Percentiles rank a stretch among this genome's conserved stretches.
These are phyloP conservation scores for Brachypterus glaber DNA, from an alignment of 2,888 invertebrate genomes.

Conservation along the genomic window DNA sequence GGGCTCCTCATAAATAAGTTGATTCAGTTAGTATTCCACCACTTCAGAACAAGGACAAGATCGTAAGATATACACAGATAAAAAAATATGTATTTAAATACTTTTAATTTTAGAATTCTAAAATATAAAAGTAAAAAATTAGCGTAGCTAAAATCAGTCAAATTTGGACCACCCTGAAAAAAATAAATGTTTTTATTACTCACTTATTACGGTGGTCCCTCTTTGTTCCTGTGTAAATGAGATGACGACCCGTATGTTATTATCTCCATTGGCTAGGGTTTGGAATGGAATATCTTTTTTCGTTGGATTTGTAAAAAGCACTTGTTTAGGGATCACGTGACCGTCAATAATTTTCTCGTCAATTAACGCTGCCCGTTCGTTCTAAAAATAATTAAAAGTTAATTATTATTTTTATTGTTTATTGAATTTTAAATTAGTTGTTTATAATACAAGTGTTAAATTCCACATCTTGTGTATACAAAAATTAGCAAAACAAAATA, in stretches of 20 bases:
- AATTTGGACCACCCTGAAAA: not conserved
- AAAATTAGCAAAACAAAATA: too few species aligned
- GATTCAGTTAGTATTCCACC: too few species aligned
- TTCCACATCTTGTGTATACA: too few species aligned
- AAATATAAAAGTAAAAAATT: too few species aligned
- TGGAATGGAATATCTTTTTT: conserved; percentile 62
- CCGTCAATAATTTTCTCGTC: conserved; percentile 81
- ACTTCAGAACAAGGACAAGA: too few species aligned
- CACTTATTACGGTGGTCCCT: conserved; percentile 56
- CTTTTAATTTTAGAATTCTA: too few species aligned
- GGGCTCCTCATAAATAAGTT: too few species aligned
- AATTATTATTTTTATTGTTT: too few species aligned
- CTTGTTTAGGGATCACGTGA: conserved; percentile 79
- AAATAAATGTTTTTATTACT: too few species aligned
- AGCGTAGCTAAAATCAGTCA: not conserved
- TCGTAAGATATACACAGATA: too few species aligned
- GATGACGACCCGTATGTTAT: conserved; percentile 73
- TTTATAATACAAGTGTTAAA: conserved; percentile 1
- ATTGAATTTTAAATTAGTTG: not conserved
- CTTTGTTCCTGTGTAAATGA: conserved; percentile 66
- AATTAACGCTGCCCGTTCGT: conserved; percentile 50
- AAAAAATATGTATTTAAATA: too few species aligned
- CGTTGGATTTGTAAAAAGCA: conserved; percentile 78
- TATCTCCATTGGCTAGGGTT: conserved; percentile 75
- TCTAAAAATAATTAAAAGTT: conserved; percentile 29